Evolutionary conservation across 1,140 invertebrate genomes (phyloP), one percentile per base, ranked within the genome.

Genomic region (Philopotamus ludificatus): DNA sequence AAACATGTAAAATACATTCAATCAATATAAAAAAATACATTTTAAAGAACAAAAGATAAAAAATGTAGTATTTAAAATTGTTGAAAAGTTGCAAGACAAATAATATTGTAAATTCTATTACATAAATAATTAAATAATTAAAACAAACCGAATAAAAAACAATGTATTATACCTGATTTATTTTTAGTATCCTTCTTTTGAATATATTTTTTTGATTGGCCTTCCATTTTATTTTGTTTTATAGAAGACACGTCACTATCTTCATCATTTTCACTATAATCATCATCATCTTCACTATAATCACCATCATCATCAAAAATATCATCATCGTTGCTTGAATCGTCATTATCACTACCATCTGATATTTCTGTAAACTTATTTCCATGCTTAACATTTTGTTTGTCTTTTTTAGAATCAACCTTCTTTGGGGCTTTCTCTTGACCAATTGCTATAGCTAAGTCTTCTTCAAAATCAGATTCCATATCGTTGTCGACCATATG

Each of bases 391-490:
- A n/a, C n/a, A n/a, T n/a, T n/a, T 42, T 64, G 59, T 68, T 71
- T 68, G 65, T 71, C 61, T 59, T 72, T 71, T 53, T 71, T 70
- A 67, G 71, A 68, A 20, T 74, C 72, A 60, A 73, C 65, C 44
- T 73, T 71, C 75, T 72, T 25, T 68, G n/a, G n/a, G n/a, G n/a
- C 71, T 42, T 70, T 67, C 16, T 77, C 70, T 73, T 79, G 79
- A 8, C 79, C 80, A 26, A 75, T 80, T 3, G 81, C 76, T 49
- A 80, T 72, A 25, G 78, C 81, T 62, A 87, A 75, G 75, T 88
- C 86, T 70, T 85, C 82, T 70, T 88, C 84, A 77, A 87, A 88
- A 65, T 88, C 86, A 23, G 83, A 83, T 70, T 84, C 85, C 9
- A 77, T 78, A 70, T 84, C 81, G 41, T 77, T 77, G 64, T 85